A percentile compares a stretch with the other conserved stretches of the same genome.
These are phyloP conservation scores for Halocaridina rubra DNA, from an alignment of 2,888 invertebrate genomes.

Conservation along the genomic window DNA sequence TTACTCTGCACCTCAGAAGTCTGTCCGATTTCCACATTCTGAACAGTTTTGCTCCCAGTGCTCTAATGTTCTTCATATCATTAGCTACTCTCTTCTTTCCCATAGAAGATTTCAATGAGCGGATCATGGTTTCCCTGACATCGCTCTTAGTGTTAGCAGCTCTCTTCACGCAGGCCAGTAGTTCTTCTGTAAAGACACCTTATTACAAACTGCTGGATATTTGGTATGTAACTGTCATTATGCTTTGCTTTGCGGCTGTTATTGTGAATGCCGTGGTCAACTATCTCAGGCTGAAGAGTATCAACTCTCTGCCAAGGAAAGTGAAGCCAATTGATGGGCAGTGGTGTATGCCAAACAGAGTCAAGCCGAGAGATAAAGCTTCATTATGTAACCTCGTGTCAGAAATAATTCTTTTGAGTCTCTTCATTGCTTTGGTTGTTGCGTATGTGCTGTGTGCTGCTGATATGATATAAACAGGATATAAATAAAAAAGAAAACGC, in stretches of 20 bases:
- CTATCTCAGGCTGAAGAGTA: neutral
- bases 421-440: neutral
- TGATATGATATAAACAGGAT: neutral
- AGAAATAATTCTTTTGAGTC: neutral
- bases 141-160: conserved; percentile 27
- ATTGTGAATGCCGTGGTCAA: neutral
- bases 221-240: neutral
- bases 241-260: neutral
- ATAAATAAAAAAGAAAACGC: no score
- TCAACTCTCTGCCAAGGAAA: neutral
- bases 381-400: neutral
- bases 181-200: neutral
- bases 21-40: conserved; percentile 27
- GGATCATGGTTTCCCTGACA: conserved; percentile 36
- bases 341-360: neutral
- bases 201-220: neutral
- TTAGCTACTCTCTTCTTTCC: conserved; percentile 23
- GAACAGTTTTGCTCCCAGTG: conserved; percentile 34
- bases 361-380: neutral
- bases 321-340: neutral
- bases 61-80: conserved; percentile 30
- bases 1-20: conserved; percentile 10
- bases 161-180: conserved; percentile 23
- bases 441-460: neutral
- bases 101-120: conserved; percentile 36